Evolutionary conservation across 1,140 invertebrate species (phyloP).

Genomic region (Phenacoccus solenopsis): DNA sequence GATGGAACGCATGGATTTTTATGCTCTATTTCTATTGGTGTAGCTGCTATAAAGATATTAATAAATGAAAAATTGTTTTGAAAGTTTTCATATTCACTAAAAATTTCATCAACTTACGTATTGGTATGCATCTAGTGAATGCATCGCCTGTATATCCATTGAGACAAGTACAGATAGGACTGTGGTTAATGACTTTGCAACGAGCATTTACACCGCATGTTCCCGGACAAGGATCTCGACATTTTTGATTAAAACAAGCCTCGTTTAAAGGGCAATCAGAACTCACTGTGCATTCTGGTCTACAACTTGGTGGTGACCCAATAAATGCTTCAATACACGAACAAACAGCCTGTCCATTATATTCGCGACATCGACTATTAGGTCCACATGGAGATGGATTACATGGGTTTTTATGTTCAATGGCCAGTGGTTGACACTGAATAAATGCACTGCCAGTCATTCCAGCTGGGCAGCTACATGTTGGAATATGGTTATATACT

Average conservation of each 20-base stretch:
- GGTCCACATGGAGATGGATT: constrained; percentile 54
- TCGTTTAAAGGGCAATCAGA: constrained; percentile 39
- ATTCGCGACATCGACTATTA: constrained; percentile 46
- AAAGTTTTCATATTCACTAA: neutral
- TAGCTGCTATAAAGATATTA: constrained; percentile 26
- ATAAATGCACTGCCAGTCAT: constrained; percentile 36
- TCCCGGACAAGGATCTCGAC: constrained; percentile 41
- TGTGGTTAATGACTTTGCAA: constrained; percentile 52
- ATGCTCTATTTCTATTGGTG: constrained; percentile 28
- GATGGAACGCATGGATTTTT: constrained; percentile 38
- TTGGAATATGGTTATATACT: constrained; percentile 53
- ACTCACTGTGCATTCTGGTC: constrained; percentile 41
- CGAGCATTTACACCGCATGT: constrained; percentile 45
- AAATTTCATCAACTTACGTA: constrained; percentile 39
- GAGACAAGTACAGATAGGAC: constrained; percentile 50
- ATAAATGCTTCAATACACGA: constrained; percentile 37
- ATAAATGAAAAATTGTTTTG: neutral
- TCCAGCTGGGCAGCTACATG: constrained; percentile 51
- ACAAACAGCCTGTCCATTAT: constrained; percentile 42
- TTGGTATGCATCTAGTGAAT: constrained; percentile 45
- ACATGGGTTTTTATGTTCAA: constrained; percentile 37
- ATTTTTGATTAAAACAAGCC: constrained; percentile 43
- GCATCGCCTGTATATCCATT: constrained; percentile 56
- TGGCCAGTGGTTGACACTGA: constrained; percentile 32
- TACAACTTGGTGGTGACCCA: constrained; percentile 37